These are phyloP conservation scores for Cantharis lateralis DNA, from an alignment of 2,888 invertebrate genomes.

Conservation along the genomic window DNA sequence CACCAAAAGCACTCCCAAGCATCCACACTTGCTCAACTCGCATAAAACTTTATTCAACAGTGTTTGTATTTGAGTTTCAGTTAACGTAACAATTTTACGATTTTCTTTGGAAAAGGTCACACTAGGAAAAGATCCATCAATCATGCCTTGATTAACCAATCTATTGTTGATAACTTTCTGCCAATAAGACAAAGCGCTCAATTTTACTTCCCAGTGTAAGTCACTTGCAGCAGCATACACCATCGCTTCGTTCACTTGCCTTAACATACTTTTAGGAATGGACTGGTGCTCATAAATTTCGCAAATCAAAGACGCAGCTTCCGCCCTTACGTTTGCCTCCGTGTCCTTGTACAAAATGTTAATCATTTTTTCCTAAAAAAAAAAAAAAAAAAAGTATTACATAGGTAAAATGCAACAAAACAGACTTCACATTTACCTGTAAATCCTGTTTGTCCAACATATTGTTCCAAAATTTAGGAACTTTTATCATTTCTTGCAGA, in stretches of 20 bases:
- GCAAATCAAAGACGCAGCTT: slow-evolving; percentile 69
- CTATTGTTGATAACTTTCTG: slow-evolving; percentile 67
- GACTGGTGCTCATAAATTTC: slow-evolving; percentile 70
- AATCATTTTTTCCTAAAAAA: slow-evolving; percentile 57
- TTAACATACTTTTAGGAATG: slow-evolving; percentile 60
- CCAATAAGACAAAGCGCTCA: slow-evolving; percentile 75
- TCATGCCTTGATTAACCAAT: slow-evolving; percentile 78
- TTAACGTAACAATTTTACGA: slow-evolving; percentile 76
- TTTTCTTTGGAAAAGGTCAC: slow-evolving; percentile 80
- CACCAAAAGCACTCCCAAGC: slow-evolving; percentile 70
- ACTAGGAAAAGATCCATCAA: slow-evolving; percentile 77
- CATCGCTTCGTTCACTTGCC: slow-evolving; percentile 67
- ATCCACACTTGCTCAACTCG: slow-evolving; percentile 70
- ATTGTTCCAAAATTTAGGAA: slow-evolving; percentile 70
- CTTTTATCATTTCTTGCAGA: slow-evolving; percentile 68
- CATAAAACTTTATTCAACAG: slow-evolving; percentile 64
- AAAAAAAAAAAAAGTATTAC: slow-evolving; percentile 35
- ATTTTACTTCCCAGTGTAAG: slow-evolving; percentile 83
- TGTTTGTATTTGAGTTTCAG: slow-evolving; percentile 67
- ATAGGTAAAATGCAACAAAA: neutral
- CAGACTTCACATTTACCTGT: slow-evolving; percentile 58
- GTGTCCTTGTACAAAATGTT: slow-evolving; percentile 67
- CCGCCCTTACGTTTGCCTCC: slow-evolving; percentile 78
- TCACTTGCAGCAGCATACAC: slow-evolving; percentile 69
- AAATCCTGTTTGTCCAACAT: slow-evolving; percentile 63